These are phyloP conservation scores for Muscicapa striata DNA, from an alignment of 2,797 vertebrate genomes.

Conservation along the genomic window DNA sequence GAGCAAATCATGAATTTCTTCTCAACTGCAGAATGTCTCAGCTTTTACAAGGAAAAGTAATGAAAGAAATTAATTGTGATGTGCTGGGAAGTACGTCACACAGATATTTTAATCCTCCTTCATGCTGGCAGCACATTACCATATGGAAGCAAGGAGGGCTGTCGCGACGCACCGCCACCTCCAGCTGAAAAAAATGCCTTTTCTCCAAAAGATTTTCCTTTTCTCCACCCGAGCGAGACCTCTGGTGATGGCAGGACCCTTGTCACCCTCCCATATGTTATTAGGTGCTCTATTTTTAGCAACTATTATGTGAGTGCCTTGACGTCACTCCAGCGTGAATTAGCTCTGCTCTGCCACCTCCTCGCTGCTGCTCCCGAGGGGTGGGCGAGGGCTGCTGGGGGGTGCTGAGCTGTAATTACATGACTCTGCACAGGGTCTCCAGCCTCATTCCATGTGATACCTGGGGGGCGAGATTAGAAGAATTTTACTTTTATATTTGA, in stretches of 20 bases:
- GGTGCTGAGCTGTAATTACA: slow-evolving; percentile 17
- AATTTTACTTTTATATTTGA: not conserved
- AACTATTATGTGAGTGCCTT: slow-evolving; percentile 44
- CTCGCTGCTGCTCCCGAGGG: slow-evolving; percentile 1
- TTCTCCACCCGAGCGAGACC: not conserved
- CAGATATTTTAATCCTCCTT: slow-evolving; percentile 60
- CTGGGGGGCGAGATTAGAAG: not conserved
- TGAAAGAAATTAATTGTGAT: slow-evolving; percentile 43
- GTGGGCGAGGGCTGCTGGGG: not conserved
- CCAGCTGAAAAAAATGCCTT: not conserved
- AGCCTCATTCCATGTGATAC: not conserved
- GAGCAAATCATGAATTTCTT: not conserved
- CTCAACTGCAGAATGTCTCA: not conserved
- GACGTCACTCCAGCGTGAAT: slow-evolving; percentile 58
- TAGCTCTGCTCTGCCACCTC: slow-evolving; percentile 37
- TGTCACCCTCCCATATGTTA: not conserved
- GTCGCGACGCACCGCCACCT: not conserved
- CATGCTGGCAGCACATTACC: slow-evolving; percentile 30
- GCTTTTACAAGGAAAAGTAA: slow-evolving; percentile 40
- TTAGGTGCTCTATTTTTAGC: slow-evolving; percentile 60
- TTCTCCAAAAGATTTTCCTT: not conserved
- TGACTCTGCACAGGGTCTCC: not conserved
- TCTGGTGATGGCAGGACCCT: not conserved
- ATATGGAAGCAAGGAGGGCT: slow-evolving; percentile 32
- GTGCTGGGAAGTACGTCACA: slow-evolving; percentile 49